Conservation (phyloP, 2,797 vertebrate genomes). For the Premnoplex brunnescens region DNA sequence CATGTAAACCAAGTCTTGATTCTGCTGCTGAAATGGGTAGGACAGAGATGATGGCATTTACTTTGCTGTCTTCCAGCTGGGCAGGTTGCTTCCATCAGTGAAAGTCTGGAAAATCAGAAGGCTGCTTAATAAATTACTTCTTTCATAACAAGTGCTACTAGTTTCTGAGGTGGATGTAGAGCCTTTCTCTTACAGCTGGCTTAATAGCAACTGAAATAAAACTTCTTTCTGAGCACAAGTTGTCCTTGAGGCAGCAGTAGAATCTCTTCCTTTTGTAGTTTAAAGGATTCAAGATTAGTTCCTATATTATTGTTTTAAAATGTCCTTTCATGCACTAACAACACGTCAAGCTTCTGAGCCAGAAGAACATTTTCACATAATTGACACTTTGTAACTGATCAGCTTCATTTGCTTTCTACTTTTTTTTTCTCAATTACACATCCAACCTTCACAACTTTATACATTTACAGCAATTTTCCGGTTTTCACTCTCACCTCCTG, state of each 20-base stretch:
- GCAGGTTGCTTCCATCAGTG: not conserved
- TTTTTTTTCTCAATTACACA: not conserved
- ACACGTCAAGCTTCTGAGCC: not conserved
- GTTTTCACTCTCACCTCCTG: not conserved
- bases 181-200: not conserved
- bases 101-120: not conserved
- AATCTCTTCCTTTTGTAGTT: not conserved
- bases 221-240: not conserved
- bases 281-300: not conserved
- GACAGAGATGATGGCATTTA: not conserved
- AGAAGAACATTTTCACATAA: not conserved
- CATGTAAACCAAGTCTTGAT: not conserved
- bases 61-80: not conserved
- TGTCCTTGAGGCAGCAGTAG: not conserved
- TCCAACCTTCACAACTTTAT: not conserved
- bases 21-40: not conserved
- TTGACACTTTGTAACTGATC: not conserved
- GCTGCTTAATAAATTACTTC: not conserved
- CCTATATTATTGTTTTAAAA: not conserved
- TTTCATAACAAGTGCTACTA: not conserved
- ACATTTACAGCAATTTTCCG: not conserved
- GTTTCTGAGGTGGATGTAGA: not conserved
- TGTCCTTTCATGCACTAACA: not conserved
- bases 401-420: slow-evolving; percentile 19
- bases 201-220: not conserved